Conservation (phyloP, 2,888 invertebrate genomes). For the Holacanthella duospinosa region DNA sequence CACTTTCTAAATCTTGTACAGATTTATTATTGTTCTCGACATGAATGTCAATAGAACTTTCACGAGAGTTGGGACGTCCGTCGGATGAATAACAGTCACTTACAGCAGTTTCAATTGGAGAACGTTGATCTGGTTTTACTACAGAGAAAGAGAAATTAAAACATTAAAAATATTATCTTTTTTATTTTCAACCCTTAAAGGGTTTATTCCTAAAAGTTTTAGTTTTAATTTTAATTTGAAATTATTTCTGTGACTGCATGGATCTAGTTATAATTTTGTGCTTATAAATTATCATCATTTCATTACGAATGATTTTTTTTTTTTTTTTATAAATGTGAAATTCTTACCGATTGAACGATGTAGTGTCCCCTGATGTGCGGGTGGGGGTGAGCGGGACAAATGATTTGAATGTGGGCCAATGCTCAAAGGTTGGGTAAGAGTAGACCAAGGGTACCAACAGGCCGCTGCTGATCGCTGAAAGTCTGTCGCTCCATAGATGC, state of each 20-base stretch:
- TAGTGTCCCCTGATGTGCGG: constrained; percentile 37
- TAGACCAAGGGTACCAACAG: constrained; percentile 38
- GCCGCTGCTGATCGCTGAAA: constrained; percentile 37
- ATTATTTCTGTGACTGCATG: too few species aligned
- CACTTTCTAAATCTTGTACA: constrained; percentile 32
- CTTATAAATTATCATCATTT: neutral
- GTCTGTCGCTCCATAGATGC: constrained; percentile 37
- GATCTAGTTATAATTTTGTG: neutral
- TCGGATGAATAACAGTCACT: constrained; percentile 37
- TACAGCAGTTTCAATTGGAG: constrained; percentile 33
- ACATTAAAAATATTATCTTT: neutral
- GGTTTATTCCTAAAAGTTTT: too few species aligned
- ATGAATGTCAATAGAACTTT: constrained; percentile 35
- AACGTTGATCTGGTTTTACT: constrained; percentile 35
- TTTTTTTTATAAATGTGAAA: neutral
- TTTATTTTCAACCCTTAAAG: neutral
- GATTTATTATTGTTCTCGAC: constrained; percentile 21
- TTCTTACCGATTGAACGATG: constrained; percentile 33
- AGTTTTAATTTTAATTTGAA: neutral
- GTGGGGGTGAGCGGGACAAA: constrained; percentile 35
- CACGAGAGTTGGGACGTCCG: constrained; percentile 36
- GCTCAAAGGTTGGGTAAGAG: constrained; percentile 34
- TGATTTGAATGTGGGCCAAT: constrained; percentile 30
- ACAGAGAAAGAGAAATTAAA: constrained; percentile 9
- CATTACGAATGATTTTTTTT: neutral